Percentiles rank a stretch among this genome's conserved stretches.
These are phyloP conservation scores for Dryomyza anilis DNA, from an alignment of 2,888 invertebrate species.

Conservation along the genomic window DNA sequence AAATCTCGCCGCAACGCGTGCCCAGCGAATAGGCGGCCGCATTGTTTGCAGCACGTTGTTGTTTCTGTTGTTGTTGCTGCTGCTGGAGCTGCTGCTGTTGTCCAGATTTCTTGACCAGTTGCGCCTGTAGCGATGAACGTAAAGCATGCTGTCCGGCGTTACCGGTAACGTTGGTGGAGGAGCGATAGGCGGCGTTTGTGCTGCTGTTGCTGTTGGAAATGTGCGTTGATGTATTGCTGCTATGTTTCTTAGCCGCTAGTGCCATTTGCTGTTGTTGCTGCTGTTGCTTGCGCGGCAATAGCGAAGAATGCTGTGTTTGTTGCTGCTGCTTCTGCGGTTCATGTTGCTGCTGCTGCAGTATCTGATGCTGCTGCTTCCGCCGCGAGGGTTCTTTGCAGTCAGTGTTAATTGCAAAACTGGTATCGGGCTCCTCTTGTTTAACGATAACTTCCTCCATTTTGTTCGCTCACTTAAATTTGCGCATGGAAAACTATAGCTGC, in stretches of 20 bases:
- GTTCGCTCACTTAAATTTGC: not conserved
- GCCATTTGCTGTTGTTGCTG: not conserved
- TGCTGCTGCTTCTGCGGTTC: too few relatives aligned
- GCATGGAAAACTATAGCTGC: not conserved
- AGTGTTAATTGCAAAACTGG: not conserved
- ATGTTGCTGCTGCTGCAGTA: too few relatives aligned
- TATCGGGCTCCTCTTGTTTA: slow-evolving; percentile 13
- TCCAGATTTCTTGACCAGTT: not conserved
- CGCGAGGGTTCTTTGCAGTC: slow-evolving; percentile 5
- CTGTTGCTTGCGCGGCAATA: not conserved
- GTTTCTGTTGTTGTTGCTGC: too few relatives aligned
- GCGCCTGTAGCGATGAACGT: not conserved
- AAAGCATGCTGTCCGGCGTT: too few relatives aligned
- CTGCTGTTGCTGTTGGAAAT: not conserved
- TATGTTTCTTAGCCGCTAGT: too few relatives aligned
- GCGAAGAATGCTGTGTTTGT: not conserved
- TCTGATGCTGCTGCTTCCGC: slow-evolving; percentile 9
- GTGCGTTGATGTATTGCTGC: too few relatives aligned
- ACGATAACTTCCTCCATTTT: slow-evolving; percentile 19
- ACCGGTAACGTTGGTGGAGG: too few relatives aligned
- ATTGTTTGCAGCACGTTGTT: not conserved
- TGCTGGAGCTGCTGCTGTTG: not conserved
- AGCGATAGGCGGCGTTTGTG: slow-evolving; percentile 8
- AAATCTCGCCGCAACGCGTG: slow-evolving; percentile 44
- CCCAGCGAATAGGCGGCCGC: slow-evolving; percentile 2